A percentile compares a stretch with the other conserved stretches of the same genome.
These are phyloP conservation scores for Porites lutea DNA, from an alignment of 64 coral and sea anemone species.

Conservation along the genomic window DNA sequence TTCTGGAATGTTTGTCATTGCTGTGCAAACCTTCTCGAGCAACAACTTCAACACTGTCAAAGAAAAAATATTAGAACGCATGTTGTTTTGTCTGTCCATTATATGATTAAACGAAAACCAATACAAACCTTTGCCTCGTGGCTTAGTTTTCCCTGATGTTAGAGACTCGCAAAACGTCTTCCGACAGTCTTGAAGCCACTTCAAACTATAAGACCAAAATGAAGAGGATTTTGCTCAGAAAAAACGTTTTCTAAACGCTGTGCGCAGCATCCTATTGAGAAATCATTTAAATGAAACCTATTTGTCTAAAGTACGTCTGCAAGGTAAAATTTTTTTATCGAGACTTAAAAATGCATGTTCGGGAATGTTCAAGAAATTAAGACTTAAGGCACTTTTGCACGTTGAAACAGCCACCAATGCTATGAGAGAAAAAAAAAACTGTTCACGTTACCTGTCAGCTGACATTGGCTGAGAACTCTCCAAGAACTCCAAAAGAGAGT, in stretches of 20 bases:
- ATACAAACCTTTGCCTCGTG: constrained; percentile 70
- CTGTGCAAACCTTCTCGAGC: constrained; percentile 78
- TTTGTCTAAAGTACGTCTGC: no score
- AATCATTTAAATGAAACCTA: no score
- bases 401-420: no score
- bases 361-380: no score
- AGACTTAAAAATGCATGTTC: no score
- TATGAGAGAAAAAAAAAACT: background rate
- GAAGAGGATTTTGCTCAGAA: background rate
- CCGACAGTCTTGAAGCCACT: constrained; percentile 85
- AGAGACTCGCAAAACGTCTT: constrained; percentile 64
- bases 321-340: no score
- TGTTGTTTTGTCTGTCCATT: background rate
- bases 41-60: constrained; percentile 76
- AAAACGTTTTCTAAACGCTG: background rate
- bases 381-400: no score
- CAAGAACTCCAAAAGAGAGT: constrained; percentile 70
- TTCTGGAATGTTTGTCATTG: constrained; percentile 87
- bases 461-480: constrained; percentile 56
- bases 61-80: background rate
- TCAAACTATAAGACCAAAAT: constrained; percentile 22
- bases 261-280: no score
- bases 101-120: background rate
- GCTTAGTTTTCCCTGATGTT: constrained; percentile 44
- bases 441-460: constrained; percentile 64